These are phyloP conservation scores for Cyclopterus lumpus DNA, from an alignment of 2,797 vertebrate species.

Conservation along the genomic window DNA sequence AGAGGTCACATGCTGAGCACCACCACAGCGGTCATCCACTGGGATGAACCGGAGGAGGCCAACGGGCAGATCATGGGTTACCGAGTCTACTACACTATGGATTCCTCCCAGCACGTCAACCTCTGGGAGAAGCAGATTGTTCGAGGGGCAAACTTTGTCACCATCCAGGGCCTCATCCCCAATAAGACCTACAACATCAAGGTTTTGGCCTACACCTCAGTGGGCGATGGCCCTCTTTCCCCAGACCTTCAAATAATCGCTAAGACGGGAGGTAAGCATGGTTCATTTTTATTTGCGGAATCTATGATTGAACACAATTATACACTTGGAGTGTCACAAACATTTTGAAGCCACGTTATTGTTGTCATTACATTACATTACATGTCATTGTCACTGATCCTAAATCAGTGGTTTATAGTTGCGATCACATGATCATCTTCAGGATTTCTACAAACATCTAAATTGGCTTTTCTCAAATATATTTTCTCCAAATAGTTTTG, in stretches of 20 bases:
- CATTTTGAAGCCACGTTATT: constrained; percentile 1
- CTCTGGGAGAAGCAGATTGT: constrained; percentile 98
- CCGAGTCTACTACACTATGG: constrained; percentile 96
- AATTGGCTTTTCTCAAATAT: constrained; percentile 20
- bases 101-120: constrained; percentile 92
- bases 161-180: constrained; percentile 93
- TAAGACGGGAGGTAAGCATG: constrained; percentile 94
- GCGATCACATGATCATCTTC: constrained; percentile 50
- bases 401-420: constrained; percentile 53
- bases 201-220: constrained; percentile 96
- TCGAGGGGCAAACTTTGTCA: constrained; percentile 93
- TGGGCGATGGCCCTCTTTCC: constrained; percentile 97
- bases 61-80: constrained; percentile 99
- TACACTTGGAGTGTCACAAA: constrained; percentile 15
- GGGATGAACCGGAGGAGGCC: constrained; percentile 97
- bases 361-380: too few species aligned
- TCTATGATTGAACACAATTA: neutral
- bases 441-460: constrained; percentile 42
- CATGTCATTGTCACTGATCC: constrained; percentile 23
- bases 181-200: constrained; percentile 98
- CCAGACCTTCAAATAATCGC: constrained; percentile 98
- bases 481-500: neutral
- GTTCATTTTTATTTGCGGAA: constrained; percentile 5
- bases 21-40: constrained; percentile 96
- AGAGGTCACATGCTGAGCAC: constrained; percentile 97